A percentile compares a stretch with the other conserved stretches of the same genome.
These are phyloP conservation scores for Sylvietta virens DNA, from an alignment of 2,113 vertebrate genomes.

Conservation along the genomic window DNA sequence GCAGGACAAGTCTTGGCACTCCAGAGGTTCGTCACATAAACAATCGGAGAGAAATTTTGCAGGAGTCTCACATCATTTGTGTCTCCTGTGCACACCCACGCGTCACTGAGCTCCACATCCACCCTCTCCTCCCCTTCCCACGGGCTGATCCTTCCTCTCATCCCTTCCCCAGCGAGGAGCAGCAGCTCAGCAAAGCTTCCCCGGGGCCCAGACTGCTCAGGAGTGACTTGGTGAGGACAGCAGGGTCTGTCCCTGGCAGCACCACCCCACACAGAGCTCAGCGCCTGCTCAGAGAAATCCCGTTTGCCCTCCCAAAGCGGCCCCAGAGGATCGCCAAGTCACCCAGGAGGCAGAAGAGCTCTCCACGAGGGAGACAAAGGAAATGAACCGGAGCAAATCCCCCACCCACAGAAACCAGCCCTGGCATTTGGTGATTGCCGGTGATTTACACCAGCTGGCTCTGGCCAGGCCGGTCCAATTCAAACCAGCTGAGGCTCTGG, in stretches of 20 bases:
- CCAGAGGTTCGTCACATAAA: not conserved
- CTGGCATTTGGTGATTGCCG: not conserved
- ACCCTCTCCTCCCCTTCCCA: not conserved
- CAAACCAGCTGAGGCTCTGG: not conserved
- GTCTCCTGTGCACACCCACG: accelerated
- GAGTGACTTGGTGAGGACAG: not conserved
- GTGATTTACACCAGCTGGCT: constrained; percentile 4
- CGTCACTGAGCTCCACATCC: not conserved
- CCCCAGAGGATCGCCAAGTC: not conserved
- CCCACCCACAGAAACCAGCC: not conserved
- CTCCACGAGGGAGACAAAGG: not conserved
- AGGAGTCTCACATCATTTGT: accelerated
- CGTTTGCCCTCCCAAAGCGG: not conserved
- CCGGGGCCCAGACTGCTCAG: not conserved
- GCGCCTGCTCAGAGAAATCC: not conserved
- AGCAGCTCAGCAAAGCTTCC: not conserved
- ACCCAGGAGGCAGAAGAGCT: not conserved
- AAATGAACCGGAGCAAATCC: not conserved
- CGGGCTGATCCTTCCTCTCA: not conserved
- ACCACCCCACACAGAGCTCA: not conserved
- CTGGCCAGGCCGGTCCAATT: not conserved
- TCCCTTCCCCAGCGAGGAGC: not conserved
- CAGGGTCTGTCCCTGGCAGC: not conserved
- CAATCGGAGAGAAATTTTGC: not conserved
- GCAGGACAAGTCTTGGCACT: not conserved